phyloP scores from a whole-genome alignment of 2,797 vertebrate genomes.

The Australoheros facetus region DNA sequence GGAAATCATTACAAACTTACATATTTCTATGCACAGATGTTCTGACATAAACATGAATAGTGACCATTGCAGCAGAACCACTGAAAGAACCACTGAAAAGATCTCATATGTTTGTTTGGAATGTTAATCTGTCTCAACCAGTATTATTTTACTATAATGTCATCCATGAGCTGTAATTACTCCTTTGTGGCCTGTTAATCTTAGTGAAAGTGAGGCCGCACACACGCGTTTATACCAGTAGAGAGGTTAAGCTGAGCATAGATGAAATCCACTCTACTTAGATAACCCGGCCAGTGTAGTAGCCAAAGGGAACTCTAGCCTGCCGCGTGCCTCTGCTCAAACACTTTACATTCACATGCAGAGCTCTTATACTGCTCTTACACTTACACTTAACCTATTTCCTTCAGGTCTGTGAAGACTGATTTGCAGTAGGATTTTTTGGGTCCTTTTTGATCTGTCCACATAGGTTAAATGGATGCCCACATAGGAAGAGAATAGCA shows the following conservation, averaged over 20 bases:
- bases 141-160: conserved; percentile 3
- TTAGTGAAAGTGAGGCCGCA: not conserved
- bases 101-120: not conserved
- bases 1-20: not conserved
- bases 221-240: not conserved
- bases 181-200: conserved; percentile 22
- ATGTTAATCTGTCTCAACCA: not conserved
- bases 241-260: conserved; percentile 17
- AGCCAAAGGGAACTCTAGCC: not conserved
- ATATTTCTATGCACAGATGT: not conserved
- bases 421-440: no score
- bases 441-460: no score
- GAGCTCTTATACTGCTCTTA: not conserved
- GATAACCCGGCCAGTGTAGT: conserved; percentile 15
- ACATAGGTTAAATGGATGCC: no score
- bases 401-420: not conserved
- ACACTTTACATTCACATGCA: conserved; percentile 3
- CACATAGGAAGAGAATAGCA: no score
- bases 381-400: not conserved
- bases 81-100: no score
- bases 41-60: no score
- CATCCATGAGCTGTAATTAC: conserved; percentile 26
- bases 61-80: no score
- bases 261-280: conserved; percentile 22
- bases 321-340: not conserved